Base-by-base conservation (phyloP, 2,797 vertebrate species). In the Cryptoblepharus egeriae region DNA sequence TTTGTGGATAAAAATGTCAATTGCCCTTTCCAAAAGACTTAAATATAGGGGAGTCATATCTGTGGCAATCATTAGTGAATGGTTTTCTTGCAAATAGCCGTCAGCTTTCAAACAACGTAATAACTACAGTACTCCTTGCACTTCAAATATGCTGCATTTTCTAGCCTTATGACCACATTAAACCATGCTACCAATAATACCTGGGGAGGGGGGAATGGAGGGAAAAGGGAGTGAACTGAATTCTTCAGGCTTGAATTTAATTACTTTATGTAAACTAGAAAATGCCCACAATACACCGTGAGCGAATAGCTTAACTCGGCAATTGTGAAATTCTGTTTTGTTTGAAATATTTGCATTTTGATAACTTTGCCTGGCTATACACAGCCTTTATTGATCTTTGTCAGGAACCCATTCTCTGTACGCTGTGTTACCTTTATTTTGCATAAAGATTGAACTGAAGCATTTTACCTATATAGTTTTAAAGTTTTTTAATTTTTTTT, bases 261-360 rank as follows among this genome's bases (percentile, higher is more conserved):
- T 96, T 95, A 95, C 88, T 89, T 93, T 93, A 95, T 93, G 87
- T 93, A 95, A 96, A 94, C 91, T 85, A 92, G 88, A 85, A 94
- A 94, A 91, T 86, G 61, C 89, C 88, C 91, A 91, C 88, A 86
- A 75, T 84, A 86, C 82, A 90, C 70, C 93, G 89, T 84, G 67
- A 93, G 87, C 55, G 77, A 92, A 88, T 2, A 85, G 77, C 82
- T 92, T 91, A 89, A 92, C 83, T 80, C 80, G 70, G 79, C 79
- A 91, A 94, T 78, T 89, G 83, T 82, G 86, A 88, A 87, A 76
- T 90, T 94, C 75, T 87, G n/a, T 91, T 94, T 94, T 92, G 84
- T 92, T 93, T 92, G 90, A 94, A 93, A 94, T 95, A 94, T 93
- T 93, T 94, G 84, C 92, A 92, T 95, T 93, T 93, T 92, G 91